These are phyloP conservation scores for Microlaimidae sp. DNA, from an alignment of 2,888 invertebrate species.

Conservation along the genomic window DNA sequence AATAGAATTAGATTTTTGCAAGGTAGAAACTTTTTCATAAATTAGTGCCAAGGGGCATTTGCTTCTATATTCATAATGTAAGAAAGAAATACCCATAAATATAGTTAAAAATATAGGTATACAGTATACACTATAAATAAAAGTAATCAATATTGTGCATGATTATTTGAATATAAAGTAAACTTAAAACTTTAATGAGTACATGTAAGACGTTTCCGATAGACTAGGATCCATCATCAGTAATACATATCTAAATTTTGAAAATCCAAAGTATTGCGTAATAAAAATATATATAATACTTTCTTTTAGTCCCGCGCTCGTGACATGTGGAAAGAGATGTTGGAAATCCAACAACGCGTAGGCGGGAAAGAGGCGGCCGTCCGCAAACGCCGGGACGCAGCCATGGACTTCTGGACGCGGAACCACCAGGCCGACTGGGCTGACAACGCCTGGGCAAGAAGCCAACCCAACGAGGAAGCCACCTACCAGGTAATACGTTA, in stretches of 20 bases:
- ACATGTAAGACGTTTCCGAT: too few relatives aligned
- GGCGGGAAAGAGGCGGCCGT: conserved; percentile 1
- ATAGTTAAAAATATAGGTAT: not conserved
- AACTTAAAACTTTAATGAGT: not conserved
- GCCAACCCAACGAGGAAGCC: too few relatives aligned
- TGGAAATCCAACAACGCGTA: conserved; percentile 8
- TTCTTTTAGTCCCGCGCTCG: conserved; percentile 10
- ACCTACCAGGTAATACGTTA: too few relatives aligned
- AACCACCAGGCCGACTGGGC: conserved; percentile 28
- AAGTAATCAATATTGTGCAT: too few relatives aligned
- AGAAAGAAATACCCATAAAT: not conserved
- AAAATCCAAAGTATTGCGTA: too few relatives aligned
- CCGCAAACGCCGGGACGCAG: not conserved
- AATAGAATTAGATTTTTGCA: conserved; percentile 12
- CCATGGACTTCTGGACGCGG: conserved; percentile 30
- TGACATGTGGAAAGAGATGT: conserved; percentile 14
- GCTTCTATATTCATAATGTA: not conserved
- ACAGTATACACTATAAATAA: not conserved
- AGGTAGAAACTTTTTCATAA: conserved; percentile 3
- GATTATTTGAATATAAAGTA: not conserved
- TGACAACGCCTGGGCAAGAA: too few relatives aligned
- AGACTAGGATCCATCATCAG: too few relatives aligned
- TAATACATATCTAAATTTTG: too few relatives aligned
- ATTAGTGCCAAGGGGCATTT: not conserved
- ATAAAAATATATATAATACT: not conserved